Evolutionary conservation across 1,140 invertebrate species (phyloP), one percentile per base, ranked within the genome.

Genomic region (Scaptodrosophila lebanonensis): DNA sequence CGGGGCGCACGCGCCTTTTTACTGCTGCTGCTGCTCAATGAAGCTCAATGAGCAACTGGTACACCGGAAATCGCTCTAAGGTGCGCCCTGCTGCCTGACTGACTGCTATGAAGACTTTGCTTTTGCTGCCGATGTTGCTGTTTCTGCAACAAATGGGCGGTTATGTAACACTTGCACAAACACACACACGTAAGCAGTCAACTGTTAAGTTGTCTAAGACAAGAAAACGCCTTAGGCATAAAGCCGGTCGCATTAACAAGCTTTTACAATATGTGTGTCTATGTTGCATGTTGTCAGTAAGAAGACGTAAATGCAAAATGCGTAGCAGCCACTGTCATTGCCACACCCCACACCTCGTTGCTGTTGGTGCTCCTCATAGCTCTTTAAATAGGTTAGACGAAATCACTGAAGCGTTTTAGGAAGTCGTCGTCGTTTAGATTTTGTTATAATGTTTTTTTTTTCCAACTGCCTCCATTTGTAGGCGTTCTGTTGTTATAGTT

Each of bases 381-480:
- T n/a, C 25, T 45, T 20, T 59, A 60, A 59, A 48, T 82, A 66
- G 75, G 75, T 82, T 82, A 82, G 66, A 75, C 62, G 45, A 63
- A 82, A 70, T 83, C 75, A 82, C 51, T 82, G 75, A 82, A 82
- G 75, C 75, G 75, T 82, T 82, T 82, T 70, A 83, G 75, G 75
- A 82, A 82, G 75, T 82, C 61, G 61, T 67, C 61, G 51, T 65
- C 56, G 42, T 38, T 44, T 35, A 13, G 43, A n/a, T n/a, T n/a
- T n/a, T n/a, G n/a, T n/a, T n/a, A n/a, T n/a, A n/a, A n/a, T n/a
- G n/a, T n/a, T n/a, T n/a, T n/a, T n/a, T n/a, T n/a, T n/a, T n/a
- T n/a, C n/a, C n/a, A n/a, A 16, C 5, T 38, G 35, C 2, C 12
- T 8, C 2, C 12, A 3, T 33, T 59, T 76, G 71, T 77, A 68